A percentile compares a stretch with the other conserved stretches of the same genome.
Conservation (phyloP, 2,797 vertebrate species). For the Myiotriccus ornatus region DNA sequence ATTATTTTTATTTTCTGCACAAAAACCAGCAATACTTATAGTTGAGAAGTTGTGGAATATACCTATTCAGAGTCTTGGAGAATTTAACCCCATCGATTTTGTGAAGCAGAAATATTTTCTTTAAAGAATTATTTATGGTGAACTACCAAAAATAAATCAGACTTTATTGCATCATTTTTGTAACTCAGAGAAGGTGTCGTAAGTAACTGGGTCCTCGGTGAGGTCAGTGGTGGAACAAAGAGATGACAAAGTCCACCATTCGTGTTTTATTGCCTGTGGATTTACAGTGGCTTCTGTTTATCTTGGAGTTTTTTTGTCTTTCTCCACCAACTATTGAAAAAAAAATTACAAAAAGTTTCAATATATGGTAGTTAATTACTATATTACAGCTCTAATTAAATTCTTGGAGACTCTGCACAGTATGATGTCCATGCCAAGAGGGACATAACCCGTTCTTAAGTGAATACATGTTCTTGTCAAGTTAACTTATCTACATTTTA, state of each 20-base stretch:
- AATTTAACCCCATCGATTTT: not conserved
- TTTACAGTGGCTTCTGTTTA: not conserved
- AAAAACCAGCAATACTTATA: not conserved
- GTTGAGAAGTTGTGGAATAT: not conserved
- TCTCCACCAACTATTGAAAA: not conserved
- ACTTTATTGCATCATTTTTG: not conserved
- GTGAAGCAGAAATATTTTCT: not conserved
- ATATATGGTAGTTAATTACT: conserved; percentile 45
- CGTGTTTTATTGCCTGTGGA: not conserved
- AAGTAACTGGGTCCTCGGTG: not conserved
- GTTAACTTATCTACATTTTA: conserved; percentile 43
- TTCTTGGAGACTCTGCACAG: conserved; percentile 43
- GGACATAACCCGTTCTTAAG: conserved; percentile 44
- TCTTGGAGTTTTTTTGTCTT: not conserved
- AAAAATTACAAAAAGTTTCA: conserved; percentile 30
- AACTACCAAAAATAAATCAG: not conserved
- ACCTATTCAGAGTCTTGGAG: not conserved
- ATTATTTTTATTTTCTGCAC: not conserved
- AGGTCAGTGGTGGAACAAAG: not conserved
- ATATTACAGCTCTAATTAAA: conserved; percentile 51
- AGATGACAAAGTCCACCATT: not conserved
- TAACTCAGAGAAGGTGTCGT: not conserved
- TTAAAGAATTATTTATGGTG: not conserved
- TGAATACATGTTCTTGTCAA: conserved; percentile 43
- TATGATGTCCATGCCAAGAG: conserved; percentile 43